Evolutionary conservation across 2,797 vertebrate genomes (phyloP).

Genomic region (Pangasius krempfi): DNA sequence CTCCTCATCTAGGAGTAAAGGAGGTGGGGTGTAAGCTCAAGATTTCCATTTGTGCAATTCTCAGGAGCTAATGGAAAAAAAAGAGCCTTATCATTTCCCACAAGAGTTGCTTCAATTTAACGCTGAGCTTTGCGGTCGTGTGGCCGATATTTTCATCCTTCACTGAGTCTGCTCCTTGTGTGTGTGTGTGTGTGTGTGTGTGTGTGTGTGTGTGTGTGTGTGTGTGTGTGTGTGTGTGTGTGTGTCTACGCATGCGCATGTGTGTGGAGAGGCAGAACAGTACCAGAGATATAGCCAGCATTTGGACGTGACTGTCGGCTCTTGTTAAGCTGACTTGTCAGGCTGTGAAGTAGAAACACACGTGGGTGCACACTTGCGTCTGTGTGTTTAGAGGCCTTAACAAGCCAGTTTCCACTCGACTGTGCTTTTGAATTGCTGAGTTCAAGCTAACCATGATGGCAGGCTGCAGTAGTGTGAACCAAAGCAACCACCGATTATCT

Average conservation of each 20-base stretch:
- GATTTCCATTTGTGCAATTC: slow-evolving; percentile 64
- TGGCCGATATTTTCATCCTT: slow-evolving; percentile 60
- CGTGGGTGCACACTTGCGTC: slow-evolving; percentile 23
- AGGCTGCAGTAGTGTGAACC: slow-evolving; percentile 46
- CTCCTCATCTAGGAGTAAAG: slow-evolving; percentile 52
- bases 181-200: slow-evolving; percentile 32
- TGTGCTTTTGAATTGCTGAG: slow-evolving; percentile 60
- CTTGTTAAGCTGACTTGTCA: slow-evolving; percentile 65
- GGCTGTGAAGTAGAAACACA: slow-evolving; percentile 68
- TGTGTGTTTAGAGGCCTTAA: slow-evolving; percentile 11
- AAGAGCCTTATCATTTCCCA: slow-evolving; percentile 57
- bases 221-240: slow-evolving; percentile 28
- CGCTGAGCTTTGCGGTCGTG: slow-evolving; percentile 51
- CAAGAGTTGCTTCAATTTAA: slow-evolving; percentile 63
- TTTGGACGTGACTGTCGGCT: slow-evolving; percentile 50
- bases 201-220: slow-evolving; percentile 30
- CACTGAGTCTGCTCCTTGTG: slow-evolving; percentile 32
- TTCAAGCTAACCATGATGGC: slow-evolving; percentile 53
- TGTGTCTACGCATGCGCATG: background rate
- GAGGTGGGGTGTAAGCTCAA: slow-evolving; percentile 58
- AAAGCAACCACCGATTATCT: slow-evolving; percentile 61
- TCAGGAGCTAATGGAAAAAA: slow-evolving; percentile 56
- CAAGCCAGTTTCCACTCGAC: slow-evolving; percentile 59
- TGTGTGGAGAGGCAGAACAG: slow-evolving; percentile 25
- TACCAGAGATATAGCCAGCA: slow-evolving; percentile 30